Percentiles rank a stretch among this genome's conserved stretches.
These are phyloP conservation scores for Noctua pronuba DNA, from an alignment of 2,888 invertebrate species.

Conservation along the genomic window DNA sequence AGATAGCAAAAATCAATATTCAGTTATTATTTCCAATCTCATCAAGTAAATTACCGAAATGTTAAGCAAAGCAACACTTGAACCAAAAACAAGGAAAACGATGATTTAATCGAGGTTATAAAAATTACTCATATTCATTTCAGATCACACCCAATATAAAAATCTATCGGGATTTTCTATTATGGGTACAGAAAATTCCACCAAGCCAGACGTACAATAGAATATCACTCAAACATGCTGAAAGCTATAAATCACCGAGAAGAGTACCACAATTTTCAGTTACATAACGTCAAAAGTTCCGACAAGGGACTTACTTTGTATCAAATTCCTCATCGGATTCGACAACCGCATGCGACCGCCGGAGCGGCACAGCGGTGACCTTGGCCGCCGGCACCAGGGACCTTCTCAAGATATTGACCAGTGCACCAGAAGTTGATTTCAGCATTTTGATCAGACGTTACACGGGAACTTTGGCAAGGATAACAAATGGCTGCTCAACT, in stretches of 20 bases:
- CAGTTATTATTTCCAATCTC: neutral
- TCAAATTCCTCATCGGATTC: constrained; percentile 97
- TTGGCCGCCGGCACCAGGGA: constrained; percentile 82
- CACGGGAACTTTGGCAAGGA: constrained; percentile 79
- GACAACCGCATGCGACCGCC: constrained; percentile 86
- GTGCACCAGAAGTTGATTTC: constrained; percentile 85
- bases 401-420: constrained; percentile 84
- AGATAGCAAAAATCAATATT: constrained; percentile 42
- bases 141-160: constrained; percentile 6
- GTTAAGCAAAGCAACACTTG: constrained; percentile 4
- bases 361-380: constrained; percentile 79
- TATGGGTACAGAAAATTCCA: neutral
- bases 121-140: constrained; percentile 24
- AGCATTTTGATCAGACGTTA: constrained; percentile 84
- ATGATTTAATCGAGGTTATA: constrained; percentile 30
- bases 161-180: constrained; percentile 7
- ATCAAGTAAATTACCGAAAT: neutral
- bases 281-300: constrained; percentile 88
- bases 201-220: constrained; percentile 4
- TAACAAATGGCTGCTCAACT: constrained; percentile 87
- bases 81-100: constrained; percentile 48
- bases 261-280: constrained; percentile 76
- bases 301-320: constrained; percentile 87
- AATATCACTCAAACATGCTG: constrained; percentile 19
- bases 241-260: constrained; percentile 54